Conservation (phyloP, 2,888 invertebrate genomes). For the Schrankia costaestrigalis region DNA sequence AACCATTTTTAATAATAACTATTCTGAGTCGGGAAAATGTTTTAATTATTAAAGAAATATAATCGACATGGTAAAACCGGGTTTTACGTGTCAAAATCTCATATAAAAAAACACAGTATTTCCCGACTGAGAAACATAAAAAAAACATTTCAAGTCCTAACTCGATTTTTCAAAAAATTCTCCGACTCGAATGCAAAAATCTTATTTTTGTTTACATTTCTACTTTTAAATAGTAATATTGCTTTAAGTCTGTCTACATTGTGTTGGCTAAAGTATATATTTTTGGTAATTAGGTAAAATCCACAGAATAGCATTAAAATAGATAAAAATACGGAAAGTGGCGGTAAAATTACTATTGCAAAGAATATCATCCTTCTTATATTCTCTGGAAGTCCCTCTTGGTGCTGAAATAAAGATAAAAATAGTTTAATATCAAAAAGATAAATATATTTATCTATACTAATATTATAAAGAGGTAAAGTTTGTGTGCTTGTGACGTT, state of each 20-base stretch:
- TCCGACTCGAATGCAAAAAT: constrained; percentile 57
- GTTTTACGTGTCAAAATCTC: too few relatives aligned
- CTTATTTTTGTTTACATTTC: constrained; percentile 54
- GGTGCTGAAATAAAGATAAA: constrained; percentile 70
- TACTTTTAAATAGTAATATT: constrained; percentile 52
- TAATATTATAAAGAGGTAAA: not conserved
- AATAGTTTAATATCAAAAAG: constrained; percentile 1
- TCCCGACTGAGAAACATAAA: not conserved
- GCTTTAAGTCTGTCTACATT: constrained; percentile 47
- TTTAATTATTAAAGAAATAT: too few relatives aligned
- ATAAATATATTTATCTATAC: not conserved
- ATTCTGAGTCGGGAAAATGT: too few relatives aligned
- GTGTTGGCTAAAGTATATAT: constrained; percentile 45
- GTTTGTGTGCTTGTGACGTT: too few relatives aligned
- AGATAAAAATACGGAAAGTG: constrained; percentile 55
- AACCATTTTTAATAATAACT: too few relatives aligned
- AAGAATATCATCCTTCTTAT: constrained; percentile 73
- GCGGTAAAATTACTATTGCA: constrained; percentile 74
- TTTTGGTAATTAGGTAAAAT: constrained; percentile 51
- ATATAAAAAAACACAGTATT: too few relatives aligned
- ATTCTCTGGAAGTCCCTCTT: constrained; percentile 77
- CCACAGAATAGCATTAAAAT: constrained; percentile 45
- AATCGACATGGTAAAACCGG: too few relatives aligned
- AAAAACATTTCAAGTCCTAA: constrained; percentile 17
- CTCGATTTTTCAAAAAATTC: constrained; percentile 53